Evolutionary conservation across 2,797 vertebrate species (phyloP).

Genomic region (Triplophysa bombifrons): DNA sequence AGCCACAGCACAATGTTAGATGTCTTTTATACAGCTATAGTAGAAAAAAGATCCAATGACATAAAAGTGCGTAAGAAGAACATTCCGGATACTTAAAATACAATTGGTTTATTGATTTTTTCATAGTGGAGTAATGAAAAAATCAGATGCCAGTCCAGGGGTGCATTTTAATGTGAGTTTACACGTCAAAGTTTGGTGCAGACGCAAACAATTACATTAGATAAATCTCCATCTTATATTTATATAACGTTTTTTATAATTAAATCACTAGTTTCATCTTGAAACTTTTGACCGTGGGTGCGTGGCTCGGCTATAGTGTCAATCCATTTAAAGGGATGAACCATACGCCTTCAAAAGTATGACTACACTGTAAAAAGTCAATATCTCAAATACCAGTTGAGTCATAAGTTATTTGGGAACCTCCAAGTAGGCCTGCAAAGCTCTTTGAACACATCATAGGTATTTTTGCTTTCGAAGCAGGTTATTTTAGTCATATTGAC

Average conservation of each 20-base stretch:
- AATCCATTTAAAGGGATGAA: slow-evolving; percentile 17
- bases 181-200: not conserved
- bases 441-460: not conserved
- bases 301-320: not conserved
- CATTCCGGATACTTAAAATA: not conserved
- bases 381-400: slow-evolving; percentile 33
- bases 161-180: not conserved
- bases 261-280: not conserved
- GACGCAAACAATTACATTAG: not conserved
- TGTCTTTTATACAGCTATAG: not conserved
- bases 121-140: not conserved
- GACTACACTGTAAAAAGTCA: slow-evolving; percentile 13
- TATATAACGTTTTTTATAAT: not conserved
- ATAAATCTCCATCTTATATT: not conserved
- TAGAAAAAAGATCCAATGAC: slow-evolving; percentile 2
- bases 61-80: not conserved
- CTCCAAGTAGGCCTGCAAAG: not conserved
- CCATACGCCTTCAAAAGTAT: not conserved
- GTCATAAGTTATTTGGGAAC: slow-evolving; percentile 15
- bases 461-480: not conserved
- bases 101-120: not conserved
- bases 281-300: not conserved
- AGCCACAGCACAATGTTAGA: not conserved
- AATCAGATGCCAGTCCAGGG: not conserved
- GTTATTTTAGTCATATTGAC: not conserved